Evolutionary conservation across 92 coral and sea anemone genomes (phyloP).

Genomic region (Zoanthus gigantus): DNA sequence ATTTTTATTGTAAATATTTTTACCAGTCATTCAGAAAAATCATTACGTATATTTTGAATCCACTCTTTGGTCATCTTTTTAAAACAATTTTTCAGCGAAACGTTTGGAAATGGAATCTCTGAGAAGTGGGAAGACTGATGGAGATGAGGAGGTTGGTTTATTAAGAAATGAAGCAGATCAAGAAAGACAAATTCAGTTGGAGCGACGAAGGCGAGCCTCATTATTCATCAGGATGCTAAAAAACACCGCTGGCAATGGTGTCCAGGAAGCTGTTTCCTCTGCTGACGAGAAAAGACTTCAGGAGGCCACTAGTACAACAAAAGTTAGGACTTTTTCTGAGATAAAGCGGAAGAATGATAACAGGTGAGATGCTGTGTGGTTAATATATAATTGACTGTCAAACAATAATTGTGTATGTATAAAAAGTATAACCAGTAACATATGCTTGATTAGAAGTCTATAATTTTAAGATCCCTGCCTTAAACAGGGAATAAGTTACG

Average conservation of each 20-base stretch:
- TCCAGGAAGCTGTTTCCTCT: background rate
- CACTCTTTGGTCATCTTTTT: no score
- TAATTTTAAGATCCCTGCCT: no score
- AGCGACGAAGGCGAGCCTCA: slow-evolving; percentile 92
- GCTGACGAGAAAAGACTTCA: background rate
- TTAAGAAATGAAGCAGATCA: slow-evolving; percentile 35
- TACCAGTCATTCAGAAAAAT: no score
- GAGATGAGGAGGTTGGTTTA: slow-evolving; percentile 11
- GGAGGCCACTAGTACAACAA: slow-evolving; percentile 5
- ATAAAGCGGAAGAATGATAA: slow-evolving; percentile 32
- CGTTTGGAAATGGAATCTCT: slow-evolving; percentile 81
- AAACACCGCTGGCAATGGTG: slow-evolving; percentile 79
- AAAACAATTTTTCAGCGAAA: slow-evolving; percentile 59
- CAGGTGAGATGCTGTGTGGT: background rate
- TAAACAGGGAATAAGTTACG: no score
- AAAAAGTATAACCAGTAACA: no score
- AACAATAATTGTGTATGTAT: no score
- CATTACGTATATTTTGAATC: no score
- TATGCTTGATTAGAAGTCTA: no score
- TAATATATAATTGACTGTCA: no score
- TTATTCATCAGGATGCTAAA: slow-evolving; percentile 97
- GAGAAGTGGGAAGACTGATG: slow-evolving; percentile 30
- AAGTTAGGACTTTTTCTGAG: slow-evolving; percentile 38
- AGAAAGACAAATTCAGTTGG: slow-evolving; percentile 93
- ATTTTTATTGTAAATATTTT: no score